Base-by-base conservation (phyloP, 2,888 invertebrate genomes). In the Trissolcus japonicus region DNA sequence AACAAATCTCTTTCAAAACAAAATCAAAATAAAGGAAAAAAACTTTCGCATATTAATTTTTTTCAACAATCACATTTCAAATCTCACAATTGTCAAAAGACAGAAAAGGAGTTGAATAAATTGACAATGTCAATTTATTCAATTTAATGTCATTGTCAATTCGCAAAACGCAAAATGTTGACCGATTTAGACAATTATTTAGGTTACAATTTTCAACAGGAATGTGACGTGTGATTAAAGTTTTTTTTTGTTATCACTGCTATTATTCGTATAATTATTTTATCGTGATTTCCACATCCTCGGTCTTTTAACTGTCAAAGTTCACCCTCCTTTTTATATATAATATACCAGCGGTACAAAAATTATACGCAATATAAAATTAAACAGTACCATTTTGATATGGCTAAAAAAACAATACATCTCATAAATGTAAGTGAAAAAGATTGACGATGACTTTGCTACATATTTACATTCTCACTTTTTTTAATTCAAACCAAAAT, bases 211-310 rank as follows among this genome's bases (percentile, higher is more conserved):
- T 78, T 78, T 50, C 59, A 74, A 61, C 65, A 50, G 68, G 65
- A 74, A 59, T 60, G 19, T 73, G 62, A 73, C 69, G 66, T 74
- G 61, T 71, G 69, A 63, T 74, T 63, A 57, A 74, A 69, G 60
- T 68, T 66, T 68, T 9, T 29, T 35, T 35, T 57, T 76, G 73
- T 68, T 73, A 68, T 74, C 66, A 74, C 69, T 74, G 74, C 74
- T 78, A 78, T 72, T 67, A 75, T 75, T 78, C 50, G 59, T 74
- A 74, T 69, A 62, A 73, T 69, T 73, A 78, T 78, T 69, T 74
- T 69, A 73, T 61, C 65, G 73, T 66, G 67, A 60, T 74, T 73
- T 69, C 48, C 61, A 69, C 68, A 72, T 72, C 66, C 63, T 40
- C 9, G 51, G 51, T 75, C 19, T 56, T 53, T 4, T 54, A 50